Conservation (phyloP, 2,888 invertebrate genomes). For the Apodemia mormo region DNA sequence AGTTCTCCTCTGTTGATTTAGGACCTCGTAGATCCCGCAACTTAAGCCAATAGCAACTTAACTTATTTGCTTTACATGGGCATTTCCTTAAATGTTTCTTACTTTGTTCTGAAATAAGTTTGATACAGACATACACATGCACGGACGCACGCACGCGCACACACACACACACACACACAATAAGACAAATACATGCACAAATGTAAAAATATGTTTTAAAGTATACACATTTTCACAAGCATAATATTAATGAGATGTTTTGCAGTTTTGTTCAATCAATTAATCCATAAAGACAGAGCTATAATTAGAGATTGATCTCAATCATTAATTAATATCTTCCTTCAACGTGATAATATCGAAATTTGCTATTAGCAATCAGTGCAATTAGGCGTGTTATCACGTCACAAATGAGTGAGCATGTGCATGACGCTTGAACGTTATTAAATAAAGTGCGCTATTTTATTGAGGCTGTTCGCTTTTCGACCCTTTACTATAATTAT, state of each 20-base stretch:
- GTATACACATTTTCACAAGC: no score
- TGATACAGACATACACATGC: no score
- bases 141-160: no score
- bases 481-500: background rate
- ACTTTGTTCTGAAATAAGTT: background rate
- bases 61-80: slow-evolving; percentile 32
- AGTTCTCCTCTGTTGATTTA: slow-evolving; percentile 42
- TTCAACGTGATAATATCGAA: slow-evolving; percentile 6
- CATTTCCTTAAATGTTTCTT: slow-evolving; percentile 30
- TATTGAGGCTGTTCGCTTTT: background rate
- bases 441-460: slow-evolving; percentile 4
- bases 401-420: slow-evolving; percentile 44
- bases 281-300: background rate
- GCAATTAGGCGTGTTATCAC: slow-evolving; percentile 47
- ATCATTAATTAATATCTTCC: slow-evolving; percentile 12
- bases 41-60: slow-evolving; percentile 40
- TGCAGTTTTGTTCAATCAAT: background rate
- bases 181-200: no score
- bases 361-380: slow-evolving; percentile 41
- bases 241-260: no score
- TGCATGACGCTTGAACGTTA: slow-evolving; percentile 24
- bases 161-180: no score
- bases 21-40: slow-evolving; percentile 37
- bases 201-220: no score
- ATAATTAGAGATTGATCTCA: background rate